phyloP scores from a whole-genome alignment of 2,888 invertebrate species.

The Drosophila rubida region DNA sequence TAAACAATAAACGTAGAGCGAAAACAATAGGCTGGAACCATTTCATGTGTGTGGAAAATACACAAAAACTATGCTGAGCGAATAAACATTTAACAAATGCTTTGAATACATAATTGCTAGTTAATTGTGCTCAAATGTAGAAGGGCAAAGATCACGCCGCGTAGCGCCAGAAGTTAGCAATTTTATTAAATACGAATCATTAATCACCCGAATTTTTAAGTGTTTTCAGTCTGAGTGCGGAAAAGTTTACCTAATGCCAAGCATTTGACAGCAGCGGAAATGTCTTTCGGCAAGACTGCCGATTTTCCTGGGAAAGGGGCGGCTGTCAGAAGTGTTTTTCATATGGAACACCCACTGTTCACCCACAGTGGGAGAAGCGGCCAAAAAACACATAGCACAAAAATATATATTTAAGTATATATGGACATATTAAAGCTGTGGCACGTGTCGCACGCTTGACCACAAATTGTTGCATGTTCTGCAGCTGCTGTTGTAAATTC shows the following conservation, averaged over 20 bases:
- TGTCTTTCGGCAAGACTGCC: conserved; percentile 32
- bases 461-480: conserved; percentile 74
- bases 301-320: conserved; percentile 1
- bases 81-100: conserved; percentile 21
- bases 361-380: not conserved
- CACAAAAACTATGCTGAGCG: conserved; percentile 28
- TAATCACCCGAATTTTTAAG: conserved; percentile 33
- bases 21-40: conserved; percentile 6
- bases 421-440: conserved; percentile 23
- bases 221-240: conserved; percentile 23
- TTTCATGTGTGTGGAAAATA: conserved; percentile 37
- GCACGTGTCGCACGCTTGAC: conserved; percentile 64
- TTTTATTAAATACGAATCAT: conserved; percentile 43
- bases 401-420: no score
- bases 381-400: not conserved
- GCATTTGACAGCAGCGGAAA: conserved; percentile 58
- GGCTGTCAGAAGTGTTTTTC: conserved; percentile 31
- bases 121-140: conserved; percentile 35
- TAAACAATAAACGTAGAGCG: conserved; percentile 45
- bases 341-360: conserved; percentile 3
- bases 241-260: conserved; percentile 52
- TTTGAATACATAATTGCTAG: conserved; percentile 42
- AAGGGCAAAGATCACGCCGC: conserved; percentile 29
- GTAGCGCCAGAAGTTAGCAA: conserved; percentile 29
- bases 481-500: conserved; percentile 61